phyloP scores from a whole-genome alignment of 2,888 invertebrate species.

The Heliconius hortense region DNA sequence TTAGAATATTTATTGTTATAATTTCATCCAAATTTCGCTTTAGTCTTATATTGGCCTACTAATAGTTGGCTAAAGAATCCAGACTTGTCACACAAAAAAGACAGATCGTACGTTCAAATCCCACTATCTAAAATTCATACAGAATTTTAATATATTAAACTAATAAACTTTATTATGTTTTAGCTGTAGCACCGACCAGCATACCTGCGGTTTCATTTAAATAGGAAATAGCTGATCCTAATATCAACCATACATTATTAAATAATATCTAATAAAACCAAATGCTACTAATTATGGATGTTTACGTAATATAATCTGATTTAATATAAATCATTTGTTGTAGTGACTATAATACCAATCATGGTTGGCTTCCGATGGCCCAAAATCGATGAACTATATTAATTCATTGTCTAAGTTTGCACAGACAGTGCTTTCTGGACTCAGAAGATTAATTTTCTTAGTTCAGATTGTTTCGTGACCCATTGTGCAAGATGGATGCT shows the following conservation, averaged over 20 bases:
- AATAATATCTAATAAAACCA: background rate
- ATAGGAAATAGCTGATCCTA: slow-evolving; percentile 1
- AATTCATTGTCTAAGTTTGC: slow-evolving; percentile 82
- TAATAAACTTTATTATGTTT: background rate
- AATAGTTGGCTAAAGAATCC: background rate
- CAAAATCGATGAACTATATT: slow-evolving; percentile 81
- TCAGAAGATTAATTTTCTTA: slow-evolving; percentile 82
- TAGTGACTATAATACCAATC: slow-evolving; percentile 46
- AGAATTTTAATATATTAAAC: background rate
- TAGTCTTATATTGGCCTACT: too few relatives aligned
- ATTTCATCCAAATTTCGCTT: background rate
- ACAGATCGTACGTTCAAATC: background rate
- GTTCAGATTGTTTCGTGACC: slow-evolving; percentile 82
- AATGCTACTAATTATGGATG: background rate
- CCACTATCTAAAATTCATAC: background rate
- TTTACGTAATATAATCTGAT: slow-evolving; percentile 7
- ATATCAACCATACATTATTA: background rate
- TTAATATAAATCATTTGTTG: slow-evolving; percentile 15
- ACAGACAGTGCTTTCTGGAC: slow-evolving; percentile 79
- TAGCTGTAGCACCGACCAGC: background rate
- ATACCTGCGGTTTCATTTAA: background rate
- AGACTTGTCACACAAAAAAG: too few relatives aligned
- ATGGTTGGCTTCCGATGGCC: slow-evolving; percentile 64
- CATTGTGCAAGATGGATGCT: slow-evolving; percentile 69
- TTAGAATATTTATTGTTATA: background rate